Conservation (phyloP, 2,113 vertebrate species). For the Trichomycterus rosablanca region DNA sequence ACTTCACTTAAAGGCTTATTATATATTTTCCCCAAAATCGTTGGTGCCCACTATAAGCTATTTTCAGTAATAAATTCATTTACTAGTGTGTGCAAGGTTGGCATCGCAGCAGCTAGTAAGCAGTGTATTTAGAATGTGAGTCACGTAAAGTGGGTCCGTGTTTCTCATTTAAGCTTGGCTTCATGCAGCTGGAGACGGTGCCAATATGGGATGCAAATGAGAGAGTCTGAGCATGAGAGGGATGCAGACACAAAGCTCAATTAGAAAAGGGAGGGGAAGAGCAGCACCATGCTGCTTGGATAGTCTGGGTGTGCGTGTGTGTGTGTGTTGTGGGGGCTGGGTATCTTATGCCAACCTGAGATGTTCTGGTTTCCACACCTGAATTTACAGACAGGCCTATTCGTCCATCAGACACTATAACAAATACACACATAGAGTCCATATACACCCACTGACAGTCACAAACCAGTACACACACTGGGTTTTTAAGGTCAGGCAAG, state of each 20-base stretch:
- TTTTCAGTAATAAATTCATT: too few relatives aligned
- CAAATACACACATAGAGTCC: constrained; percentile 29
- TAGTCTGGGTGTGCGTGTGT: constrained; percentile 41
- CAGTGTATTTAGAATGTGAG: constrained; percentile 79
- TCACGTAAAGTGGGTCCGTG: constrained; percentile 86
- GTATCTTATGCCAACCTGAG: constrained; percentile 64
- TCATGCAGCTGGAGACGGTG: constrained; percentile 79
- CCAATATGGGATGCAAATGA: constrained; percentile 82
- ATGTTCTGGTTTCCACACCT: constrained; percentile 49
- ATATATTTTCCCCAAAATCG: too few relatives aligned
- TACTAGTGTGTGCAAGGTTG: constrained; percentile 33
- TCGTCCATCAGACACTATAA: constrained; percentile 9
- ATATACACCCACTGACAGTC: not conserved
- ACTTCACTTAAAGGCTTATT: too few relatives aligned
- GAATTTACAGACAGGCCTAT: constrained; percentile 34
- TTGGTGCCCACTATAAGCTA: too few relatives aligned
- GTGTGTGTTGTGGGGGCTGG: constrained; percentile 29
- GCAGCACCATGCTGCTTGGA: constrained; percentile 11
- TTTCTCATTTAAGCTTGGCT: constrained; percentile 79
- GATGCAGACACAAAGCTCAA: constrained; percentile 75
- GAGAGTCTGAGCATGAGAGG: constrained; percentile 68
- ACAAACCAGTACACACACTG: constrained; percentile 1
- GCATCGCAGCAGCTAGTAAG: constrained; percentile 29
- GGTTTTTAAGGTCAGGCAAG: constrained; percentile 13
- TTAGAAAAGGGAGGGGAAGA: constrained; percentile 54